Evolutionary conservation across 2,888 invertebrate genomes (phyloP).

Genomic region (Acleris emargana): DNA sequence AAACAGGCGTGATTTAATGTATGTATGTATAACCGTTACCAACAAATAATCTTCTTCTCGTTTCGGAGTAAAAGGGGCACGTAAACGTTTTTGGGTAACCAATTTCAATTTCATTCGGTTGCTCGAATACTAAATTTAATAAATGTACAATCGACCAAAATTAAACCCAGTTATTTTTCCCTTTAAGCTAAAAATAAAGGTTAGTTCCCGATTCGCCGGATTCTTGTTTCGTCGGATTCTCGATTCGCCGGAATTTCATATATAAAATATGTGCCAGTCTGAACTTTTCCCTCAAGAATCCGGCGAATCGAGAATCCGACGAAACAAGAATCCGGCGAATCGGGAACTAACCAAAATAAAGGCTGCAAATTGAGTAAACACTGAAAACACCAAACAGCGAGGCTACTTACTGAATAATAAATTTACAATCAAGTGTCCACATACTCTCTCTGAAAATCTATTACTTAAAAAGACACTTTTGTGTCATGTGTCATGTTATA

Average conservation of each 20-base stretch:
- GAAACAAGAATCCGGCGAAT: no score
- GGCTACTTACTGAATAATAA: constrained; percentile 31
- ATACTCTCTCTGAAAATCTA: constrained; percentile 5
- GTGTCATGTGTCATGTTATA: not conserved
- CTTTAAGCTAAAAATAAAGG: constrained; percentile 21
- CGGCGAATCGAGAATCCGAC: no score
- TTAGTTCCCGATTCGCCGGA: no score
- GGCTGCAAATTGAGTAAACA: constrained; percentile 16
- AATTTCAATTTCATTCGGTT: constrained; percentile 1
- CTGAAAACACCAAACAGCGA: constrained; percentile 17
- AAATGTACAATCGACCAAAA: not conserved
- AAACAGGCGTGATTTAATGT: no score
- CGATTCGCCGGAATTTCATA: no score
- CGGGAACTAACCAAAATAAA: no score
- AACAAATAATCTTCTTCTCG: not conserved
- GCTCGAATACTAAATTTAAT: not conserved
- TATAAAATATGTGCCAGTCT: no score
- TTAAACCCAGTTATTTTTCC: constrained; percentile 4
- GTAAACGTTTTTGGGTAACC: not conserved
- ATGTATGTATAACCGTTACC: no score
- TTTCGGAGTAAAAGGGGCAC: not conserved
- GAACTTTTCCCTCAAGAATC: no score
- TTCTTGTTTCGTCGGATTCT: no score
- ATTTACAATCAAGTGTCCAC: constrained; percentile 13
- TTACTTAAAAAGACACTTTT: constrained; percentile 13